Evolutionary conservation across 2,113 vertebrate species (phyloP).

Genomic region (rat (Rattus norvegicus)): DNA sequence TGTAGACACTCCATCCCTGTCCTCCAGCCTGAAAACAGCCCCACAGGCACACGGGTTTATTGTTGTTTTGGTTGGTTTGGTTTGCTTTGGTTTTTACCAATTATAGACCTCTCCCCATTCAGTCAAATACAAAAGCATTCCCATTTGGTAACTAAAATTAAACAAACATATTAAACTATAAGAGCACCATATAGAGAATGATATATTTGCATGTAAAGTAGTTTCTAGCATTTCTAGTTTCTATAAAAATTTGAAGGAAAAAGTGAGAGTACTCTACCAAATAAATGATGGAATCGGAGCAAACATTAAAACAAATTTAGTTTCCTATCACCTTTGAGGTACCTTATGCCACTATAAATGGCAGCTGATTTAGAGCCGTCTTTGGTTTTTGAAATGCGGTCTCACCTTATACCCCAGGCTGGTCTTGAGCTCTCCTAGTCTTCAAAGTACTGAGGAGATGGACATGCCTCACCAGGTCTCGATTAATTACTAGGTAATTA

Average conservation of each 20-base stretch:
- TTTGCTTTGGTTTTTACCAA: neutral
- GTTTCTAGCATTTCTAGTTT: neutral
- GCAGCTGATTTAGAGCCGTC: neutral
- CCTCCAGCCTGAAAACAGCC: neutral
- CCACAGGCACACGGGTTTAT: neutral
- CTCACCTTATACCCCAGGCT: neutral
- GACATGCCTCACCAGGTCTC: neutral
- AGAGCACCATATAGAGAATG: neutral
- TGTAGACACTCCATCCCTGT: neutral
- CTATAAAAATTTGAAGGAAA: neutral
- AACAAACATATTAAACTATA: neutral
- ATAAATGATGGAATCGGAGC: neutral
- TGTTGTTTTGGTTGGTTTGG: too few relatives aligned
- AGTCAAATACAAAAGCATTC: neutral
- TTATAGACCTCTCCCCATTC: neutral
- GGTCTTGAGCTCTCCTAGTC: neutral
- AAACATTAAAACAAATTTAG: neutral
- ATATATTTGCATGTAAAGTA: neutral
- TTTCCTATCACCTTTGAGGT: neutral
- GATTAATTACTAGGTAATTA: neutral
- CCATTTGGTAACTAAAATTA: neutral
- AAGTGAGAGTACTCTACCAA: neutral
- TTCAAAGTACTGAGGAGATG: neutral
- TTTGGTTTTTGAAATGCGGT: neutral
- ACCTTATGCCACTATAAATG: neutral